These are phyloP conservation scores for Leucosticte australis DNA, from an alignment of 2,113 vertebrate genomes.

Conservation along the genomic window DNA sequence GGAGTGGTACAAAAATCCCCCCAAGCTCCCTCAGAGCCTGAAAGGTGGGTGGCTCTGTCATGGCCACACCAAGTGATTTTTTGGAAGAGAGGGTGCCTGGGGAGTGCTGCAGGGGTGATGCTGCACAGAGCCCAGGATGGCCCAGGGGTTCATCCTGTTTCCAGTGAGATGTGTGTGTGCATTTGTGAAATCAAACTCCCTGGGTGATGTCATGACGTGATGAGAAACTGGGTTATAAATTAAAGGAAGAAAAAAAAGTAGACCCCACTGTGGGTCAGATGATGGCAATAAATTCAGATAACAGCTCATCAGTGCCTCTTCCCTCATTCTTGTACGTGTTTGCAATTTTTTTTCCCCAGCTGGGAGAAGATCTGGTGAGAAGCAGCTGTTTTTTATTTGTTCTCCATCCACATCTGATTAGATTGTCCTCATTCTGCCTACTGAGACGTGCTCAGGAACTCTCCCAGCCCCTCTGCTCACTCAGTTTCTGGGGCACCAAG, in stretches of 20 bases:
- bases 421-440: constrained; percentile 25
- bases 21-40: background rate
- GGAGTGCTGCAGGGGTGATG: background rate
- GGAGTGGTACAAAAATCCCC: background rate
- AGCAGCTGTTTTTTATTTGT: constrained; percentile 67
- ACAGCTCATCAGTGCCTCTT: constrained; percentile 66
- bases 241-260: background rate
- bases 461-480: constrained; percentile 7
- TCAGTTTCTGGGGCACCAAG: constrained; percentile 28
- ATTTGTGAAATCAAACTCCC: constrained; percentile 38
- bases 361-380: constrained; percentile 62
- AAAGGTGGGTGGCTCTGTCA: background rate
- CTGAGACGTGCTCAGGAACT: constrained; percentile 3
- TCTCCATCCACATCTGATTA: constrained; percentile 60
- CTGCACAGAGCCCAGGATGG: background rate
- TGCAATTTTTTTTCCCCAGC: constrained; percentile 17
- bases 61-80: background rate
- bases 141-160: background rate
- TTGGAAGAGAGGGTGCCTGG: constrained; percentile 1
- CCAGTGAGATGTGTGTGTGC: background rate
- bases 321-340: constrained; percentile 23
- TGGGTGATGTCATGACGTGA: constrained; percentile 57
- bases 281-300: constrained; percentile 70
- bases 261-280: constrained; percentile 64
- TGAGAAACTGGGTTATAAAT: constrained; percentile 58